phyloP scores from a whole-genome alignment of 2,797 vertebrate species.

The Pangasius larnaudii region DNA sequence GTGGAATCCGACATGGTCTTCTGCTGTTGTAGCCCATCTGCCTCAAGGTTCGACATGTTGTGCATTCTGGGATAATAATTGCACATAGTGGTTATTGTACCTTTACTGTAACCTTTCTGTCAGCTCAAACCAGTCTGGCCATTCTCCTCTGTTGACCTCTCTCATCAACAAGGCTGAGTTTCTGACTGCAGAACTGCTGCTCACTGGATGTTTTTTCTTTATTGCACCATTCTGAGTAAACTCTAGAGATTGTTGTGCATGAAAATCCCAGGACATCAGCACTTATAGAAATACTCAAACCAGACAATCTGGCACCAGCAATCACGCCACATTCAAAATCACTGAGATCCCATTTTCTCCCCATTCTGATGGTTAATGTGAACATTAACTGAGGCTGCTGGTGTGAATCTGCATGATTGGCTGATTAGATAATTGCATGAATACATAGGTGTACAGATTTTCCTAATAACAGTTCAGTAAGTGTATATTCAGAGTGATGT shows the following conservation, averaged over 20 bases:
- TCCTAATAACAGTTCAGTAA: not conserved
- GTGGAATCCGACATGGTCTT: not conserved
- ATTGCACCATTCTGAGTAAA: too few species aligned
- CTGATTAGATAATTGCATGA: not conserved
- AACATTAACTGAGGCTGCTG: not conserved
- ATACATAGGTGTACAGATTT: not conserved
- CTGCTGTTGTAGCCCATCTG: not conserved
- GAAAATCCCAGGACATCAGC: too few species aligned
- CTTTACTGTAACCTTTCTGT: too few species aligned
- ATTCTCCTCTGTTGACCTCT: not conserved
- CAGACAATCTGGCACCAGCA: too few species aligned
- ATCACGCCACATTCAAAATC: too few species aligned
- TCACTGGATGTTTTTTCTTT: not conserved
- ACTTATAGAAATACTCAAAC: too few species aligned
- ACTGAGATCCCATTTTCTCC: too few species aligned
- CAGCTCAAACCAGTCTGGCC: not conserved
- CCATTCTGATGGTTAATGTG: too few species aligned
- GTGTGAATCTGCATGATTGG: not conserved
- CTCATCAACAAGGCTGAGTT: not conserved
- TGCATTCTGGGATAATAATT: not conserved
- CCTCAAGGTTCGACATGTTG: not conserved
- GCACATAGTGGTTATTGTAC: not conserved
- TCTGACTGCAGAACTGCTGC: not conserved
- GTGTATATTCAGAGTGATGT: not conserved
- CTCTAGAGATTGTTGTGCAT: too few species aligned